A percentile compares a stretch with the other conserved stretches of the same genome.
phyloP scores from a whole-genome alignment of 2,113 vertebrate genomes.

The Clinocottus analis region DNA sequence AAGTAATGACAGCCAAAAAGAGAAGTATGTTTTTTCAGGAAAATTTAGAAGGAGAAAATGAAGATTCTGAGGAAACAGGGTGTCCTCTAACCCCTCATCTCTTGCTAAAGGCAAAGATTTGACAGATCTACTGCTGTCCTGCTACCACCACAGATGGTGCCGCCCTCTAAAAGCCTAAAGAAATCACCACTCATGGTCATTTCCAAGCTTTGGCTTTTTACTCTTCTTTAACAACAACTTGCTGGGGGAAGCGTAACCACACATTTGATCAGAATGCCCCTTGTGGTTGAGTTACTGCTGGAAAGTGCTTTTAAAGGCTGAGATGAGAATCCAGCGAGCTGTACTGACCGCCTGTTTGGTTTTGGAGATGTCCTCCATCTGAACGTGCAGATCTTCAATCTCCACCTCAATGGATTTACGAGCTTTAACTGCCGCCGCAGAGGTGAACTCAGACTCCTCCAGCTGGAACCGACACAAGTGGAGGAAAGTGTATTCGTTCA shows the following conservation, averaged over 20 bases:
- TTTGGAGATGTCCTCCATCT: conserved; percentile 96
- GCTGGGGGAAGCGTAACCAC: neutral
- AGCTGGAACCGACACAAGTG: conserved; percentile 79
- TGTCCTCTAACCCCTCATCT: conserved; percentile 42
- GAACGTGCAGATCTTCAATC: conserved; percentile 96
- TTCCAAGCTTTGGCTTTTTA: conserved; percentile 18
- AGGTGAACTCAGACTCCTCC: conserved; percentile 98
- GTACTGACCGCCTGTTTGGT: conserved; percentile 89
- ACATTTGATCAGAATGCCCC: neutral
- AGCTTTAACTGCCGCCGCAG: conserved; percentile 92
- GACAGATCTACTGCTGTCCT: conserved; percentile 26
- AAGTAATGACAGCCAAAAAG: neutral
- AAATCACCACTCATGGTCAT: neutral
- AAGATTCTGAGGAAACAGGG: conserved; percentile 37
- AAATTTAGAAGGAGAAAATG: conserved; percentile 8
- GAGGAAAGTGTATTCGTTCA: neutral
- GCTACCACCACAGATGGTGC: conserved; percentile 46
- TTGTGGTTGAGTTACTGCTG: neutral
- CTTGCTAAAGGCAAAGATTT: conserved; percentile 41
- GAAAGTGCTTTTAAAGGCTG: neutral
- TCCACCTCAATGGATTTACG: conserved; percentile 98
- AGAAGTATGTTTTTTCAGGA: neutral
- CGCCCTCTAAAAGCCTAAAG: conserved; percentile 14
- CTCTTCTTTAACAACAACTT: neutral
- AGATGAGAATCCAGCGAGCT: neutral